A percentile compares a stretch with the other conserved stretches of the same genome.
Conservation (phyloP, 2,797 vertebrate genomes). For the Sus cebifrons region DNA sequence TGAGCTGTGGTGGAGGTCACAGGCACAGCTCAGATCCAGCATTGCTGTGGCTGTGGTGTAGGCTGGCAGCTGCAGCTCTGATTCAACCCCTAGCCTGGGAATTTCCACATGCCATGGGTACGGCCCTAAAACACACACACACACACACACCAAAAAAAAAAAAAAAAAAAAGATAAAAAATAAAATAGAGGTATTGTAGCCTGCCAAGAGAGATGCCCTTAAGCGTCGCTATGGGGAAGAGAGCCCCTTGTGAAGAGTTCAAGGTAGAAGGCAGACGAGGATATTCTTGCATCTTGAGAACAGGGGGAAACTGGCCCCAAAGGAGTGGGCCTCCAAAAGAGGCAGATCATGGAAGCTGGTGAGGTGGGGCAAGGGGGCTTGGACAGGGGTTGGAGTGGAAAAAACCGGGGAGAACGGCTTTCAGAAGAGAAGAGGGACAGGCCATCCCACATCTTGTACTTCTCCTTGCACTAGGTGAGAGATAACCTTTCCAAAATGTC, state of each 20-base stretch:
- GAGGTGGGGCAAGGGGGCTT: too few relatives aligned
- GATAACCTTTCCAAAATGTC: constrained; percentile 6
- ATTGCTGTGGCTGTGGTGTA: too few relatives aligned
- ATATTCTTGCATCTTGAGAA: background rate
- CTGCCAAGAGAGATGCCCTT: background rate
- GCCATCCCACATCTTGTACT: background rate
- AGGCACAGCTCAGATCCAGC: too few relatives aligned
- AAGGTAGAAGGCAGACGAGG: background rate
- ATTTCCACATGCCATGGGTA: too few relatives aligned
- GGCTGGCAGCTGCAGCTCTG: too few relatives aligned
- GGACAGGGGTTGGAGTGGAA: background rate
- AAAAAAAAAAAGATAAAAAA: too few relatives aligned
- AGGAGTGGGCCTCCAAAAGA: background rate
- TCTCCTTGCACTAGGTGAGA: background rate
- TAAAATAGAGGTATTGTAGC: background rate
- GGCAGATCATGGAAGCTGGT: background rate
- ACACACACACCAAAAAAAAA: too few relatives aligned
- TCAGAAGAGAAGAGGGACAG: background rate
- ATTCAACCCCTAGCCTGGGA: too few relatives aligned
- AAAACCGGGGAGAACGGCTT: background rate
- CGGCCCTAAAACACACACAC: too few relatives aligned
- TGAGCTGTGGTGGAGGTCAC: too few relatives aligned
- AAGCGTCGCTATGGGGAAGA: background rate
- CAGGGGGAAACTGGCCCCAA: background rate
- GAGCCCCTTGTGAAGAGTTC: background rate